Conservation (phyloP, 2,113 vertebrate species). For the Todiramphus saurophagus region DNA sequence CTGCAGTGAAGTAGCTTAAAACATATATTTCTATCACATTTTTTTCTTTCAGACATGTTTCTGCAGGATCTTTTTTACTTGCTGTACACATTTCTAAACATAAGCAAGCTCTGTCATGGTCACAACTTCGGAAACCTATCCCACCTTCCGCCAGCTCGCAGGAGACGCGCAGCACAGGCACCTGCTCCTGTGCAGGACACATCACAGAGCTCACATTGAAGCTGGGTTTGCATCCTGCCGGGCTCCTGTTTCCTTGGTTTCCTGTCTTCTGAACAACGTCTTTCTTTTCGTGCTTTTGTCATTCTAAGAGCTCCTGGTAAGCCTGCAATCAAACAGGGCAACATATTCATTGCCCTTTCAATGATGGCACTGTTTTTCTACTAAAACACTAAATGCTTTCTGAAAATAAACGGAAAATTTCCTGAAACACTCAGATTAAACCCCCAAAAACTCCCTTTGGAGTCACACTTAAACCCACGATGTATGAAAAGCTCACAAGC, state of each 20-base stretch:
- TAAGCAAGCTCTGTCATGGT: neutral
- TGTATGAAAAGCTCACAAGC: neutral
- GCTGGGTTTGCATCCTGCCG: conserved; percentile 69
- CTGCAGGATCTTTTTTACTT: neutral
- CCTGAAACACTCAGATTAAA: neutral
- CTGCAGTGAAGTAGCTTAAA: neutral
- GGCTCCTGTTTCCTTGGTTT: conserved; percentile 49
- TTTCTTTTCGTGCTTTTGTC: conserved; percentile 87
- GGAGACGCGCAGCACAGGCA: conserved; percentile 72
- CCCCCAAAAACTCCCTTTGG: neutral
- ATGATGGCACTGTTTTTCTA: neutral
- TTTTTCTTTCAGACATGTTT: neutral
- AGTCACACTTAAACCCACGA: neutral
- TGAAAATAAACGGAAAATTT: neutral
- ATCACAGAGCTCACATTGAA: conserved; percentile 81
- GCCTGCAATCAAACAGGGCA: conserved; percentile 65
- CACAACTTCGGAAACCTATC: neutral
- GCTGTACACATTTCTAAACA: neutral
- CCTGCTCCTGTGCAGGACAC: conserved; percentile 80
- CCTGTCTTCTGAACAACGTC: conserved; percentile 77
- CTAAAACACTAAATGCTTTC: neutral
- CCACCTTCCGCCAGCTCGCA: conserved; percentile 78
- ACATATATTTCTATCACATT: neutral
- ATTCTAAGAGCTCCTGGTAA: conserved; percentile 81
- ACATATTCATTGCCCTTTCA: neutral